Percentiles rank a stretch among this genome's conserved stretches.
phyloP scores from a whole-genome alignment of 2,113 vertebrate species.

The Prietella phreatophila region DNA sequence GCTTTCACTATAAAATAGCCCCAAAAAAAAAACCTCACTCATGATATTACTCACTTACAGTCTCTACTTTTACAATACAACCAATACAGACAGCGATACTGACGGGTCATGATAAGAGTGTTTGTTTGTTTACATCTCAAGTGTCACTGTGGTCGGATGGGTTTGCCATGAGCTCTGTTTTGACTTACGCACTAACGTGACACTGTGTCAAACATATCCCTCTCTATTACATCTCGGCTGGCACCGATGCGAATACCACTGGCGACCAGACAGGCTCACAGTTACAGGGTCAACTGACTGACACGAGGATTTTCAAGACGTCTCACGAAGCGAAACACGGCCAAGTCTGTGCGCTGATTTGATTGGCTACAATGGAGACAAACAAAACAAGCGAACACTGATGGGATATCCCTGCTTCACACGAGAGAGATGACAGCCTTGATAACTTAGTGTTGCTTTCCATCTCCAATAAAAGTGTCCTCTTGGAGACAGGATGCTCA shows the following conservation, averaged over 20 bases:
- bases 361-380: conserved; percentile 16
- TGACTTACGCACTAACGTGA: background rate
- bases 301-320: background rate
- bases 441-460: conserved; percentile 46
- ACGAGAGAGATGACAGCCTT: conserved; percentile 37
- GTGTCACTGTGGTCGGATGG: background rate
- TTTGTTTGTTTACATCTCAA: background rate
- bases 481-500: conserved; percentile 25
- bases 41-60: conserved; percentile 46
- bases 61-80: conserved; percentile 14
- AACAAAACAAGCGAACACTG: conserved; percentile 37
- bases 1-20: conserved; percentile 36
- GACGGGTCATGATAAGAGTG: background rate
- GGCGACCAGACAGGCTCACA: background rate
- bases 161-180: background rate
- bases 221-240: background rate
- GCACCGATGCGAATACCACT: background rate
- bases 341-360: background rate
- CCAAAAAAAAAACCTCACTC: conserved; percentile 47
- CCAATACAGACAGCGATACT: background rate
- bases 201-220: background rate
- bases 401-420: background rate
- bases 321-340: background rate
- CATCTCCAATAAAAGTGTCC: conserved; percentile 42
- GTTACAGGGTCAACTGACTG: background rate